Evolutionary conservation across 2,888 invertebrate genomes (phyloP), one percentile per base, ranked within the genome.

Genomic region (Allolobophora icterica): DNA sequence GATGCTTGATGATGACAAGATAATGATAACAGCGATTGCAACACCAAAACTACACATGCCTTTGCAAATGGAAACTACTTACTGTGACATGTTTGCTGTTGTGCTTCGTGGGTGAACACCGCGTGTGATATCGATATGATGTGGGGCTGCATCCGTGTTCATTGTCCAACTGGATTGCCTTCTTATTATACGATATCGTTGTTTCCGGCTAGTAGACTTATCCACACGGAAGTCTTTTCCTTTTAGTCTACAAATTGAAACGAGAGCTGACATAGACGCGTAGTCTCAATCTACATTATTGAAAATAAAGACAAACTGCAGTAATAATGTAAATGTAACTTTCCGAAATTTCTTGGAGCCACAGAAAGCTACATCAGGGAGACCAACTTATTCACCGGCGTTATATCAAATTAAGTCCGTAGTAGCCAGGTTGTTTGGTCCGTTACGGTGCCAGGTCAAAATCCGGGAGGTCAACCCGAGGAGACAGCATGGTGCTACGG

Each of bases 1-100:
- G 45, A 45, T 5, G 3, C 13, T 42, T 24, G 52, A 52, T 52
- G 24, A 24, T 52, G 52, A 52, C 24, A 24, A 52, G 52, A 52
- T 52, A 24, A n/a, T 71, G n/a, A 71, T 71, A 13, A 13, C n/a
- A 71, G 30, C n/a, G 71, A 71, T n/a, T 71, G 30, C 3, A 71
- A 71, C n/a, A 71, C 71, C 19, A 71, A 71, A 13, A n/a, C n/a
- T 71, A 71, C 11, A n/a, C 52, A 52, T 1, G 0, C 15, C 5
- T 8, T n/a, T 3, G 30, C 17, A 5, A 2, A n/a, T 13, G 3
- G 52, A 52, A 24, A 24, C 21, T 52, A 71, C 71, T n/a, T 71
- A 71, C 71, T 71, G 71, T 71, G 71, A n/a, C 71, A 71, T 71
- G 71, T n/a, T 71, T n/a, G 71, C 71, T 71, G 71, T 71, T n/a